Conservation (phyloP, 2,797 vertebrate genomes). For the Microctenopoma steveboyesi region DNA sequence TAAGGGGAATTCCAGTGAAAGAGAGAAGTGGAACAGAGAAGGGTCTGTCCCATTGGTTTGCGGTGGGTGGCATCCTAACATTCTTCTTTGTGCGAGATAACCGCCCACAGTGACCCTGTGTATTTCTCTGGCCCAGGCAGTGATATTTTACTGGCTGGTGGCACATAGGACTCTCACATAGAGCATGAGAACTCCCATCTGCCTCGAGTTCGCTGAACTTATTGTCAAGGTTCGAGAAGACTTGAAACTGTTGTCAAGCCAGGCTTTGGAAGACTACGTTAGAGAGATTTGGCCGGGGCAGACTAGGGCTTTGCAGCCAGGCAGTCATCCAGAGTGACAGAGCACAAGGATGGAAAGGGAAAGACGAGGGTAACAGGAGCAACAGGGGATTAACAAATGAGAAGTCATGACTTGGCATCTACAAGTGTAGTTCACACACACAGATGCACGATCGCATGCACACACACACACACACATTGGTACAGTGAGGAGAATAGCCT, state of each 20-base stretch:
- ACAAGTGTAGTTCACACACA: constrained; percentile 57
- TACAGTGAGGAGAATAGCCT: constrained; percentile 45
- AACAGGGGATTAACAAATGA: constrained; percentile 71
- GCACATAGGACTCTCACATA: constrained; percentile 49
- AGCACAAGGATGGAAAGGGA: constrained; percentile 64
- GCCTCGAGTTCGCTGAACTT: constrained; percentile 56
- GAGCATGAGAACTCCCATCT: constrained; percentile 64
- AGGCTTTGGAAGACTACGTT: constrained; percentile 49
- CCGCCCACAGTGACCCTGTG: constrained; percentile 72
- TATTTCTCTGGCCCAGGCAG: constrained; percentile 51
- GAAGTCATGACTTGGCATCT: constrained; percentile 76
- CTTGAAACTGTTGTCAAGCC: constrained; percentile 59
- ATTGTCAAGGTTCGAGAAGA: constrained; percentile 57
- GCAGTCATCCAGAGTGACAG: constrained; percentile 72
- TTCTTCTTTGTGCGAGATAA: constrained; percentile 80
- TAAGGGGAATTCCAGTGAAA: constrained; percentile 81
- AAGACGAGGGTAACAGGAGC: constrained; percentile 64
- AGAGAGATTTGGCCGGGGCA: constrained; percentile 61
- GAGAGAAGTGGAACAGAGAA: constrained; percentile 77
- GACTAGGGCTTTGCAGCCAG: constrained; percentile 57
- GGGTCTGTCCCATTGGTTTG: constrained; percentile 75
- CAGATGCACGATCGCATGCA: constrained; percentile 19
- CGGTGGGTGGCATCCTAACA: constrained; percentile 81
- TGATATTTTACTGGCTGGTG: constrained; percentile 59
- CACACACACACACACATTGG: constrained; percentile 33